phyloP scores from a whole-genome alignment of 2,113 vertebrate genomes.

The Sylvietta virens region DNA sequence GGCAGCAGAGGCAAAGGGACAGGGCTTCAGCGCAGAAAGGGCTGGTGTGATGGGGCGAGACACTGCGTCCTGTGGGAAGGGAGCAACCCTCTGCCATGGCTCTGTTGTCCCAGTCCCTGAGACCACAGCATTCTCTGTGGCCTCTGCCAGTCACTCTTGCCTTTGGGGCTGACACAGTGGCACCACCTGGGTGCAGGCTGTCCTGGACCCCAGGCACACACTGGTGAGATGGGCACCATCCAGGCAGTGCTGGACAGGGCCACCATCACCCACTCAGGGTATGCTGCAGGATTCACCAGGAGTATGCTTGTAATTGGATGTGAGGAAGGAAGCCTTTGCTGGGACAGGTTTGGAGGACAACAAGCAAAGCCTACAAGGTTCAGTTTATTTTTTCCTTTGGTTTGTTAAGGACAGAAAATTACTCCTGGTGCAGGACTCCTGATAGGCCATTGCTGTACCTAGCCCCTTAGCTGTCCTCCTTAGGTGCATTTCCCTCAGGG shows the following conservation, averaged over 20 bases:
- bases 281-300: fast-evolving
- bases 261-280: neutral
- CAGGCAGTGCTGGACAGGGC: neutral
- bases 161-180: neutral
- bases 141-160: fast-evolving
- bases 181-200: neutral
- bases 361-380: neutral
- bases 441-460: neutral
- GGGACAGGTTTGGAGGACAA: neutral
- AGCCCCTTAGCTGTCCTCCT: neutral
- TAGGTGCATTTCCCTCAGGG: neutral
- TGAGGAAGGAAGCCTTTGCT: neutral
- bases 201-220: fast-evolving
- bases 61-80: fast-evolving
- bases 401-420: neutral
- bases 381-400: neutral
- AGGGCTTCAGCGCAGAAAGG: neutral
- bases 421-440: neutral
- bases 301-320: neutral
- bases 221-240: neutral
- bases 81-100: neutral
- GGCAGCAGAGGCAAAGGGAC: fast-evolving
- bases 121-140: neutral
- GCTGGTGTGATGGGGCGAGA: fast-evolving
- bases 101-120: neutral